A percentile compares a stretch with the other conserved stretches of the same genome.
Evolutionary conservation across 2,113 vertebrate species (phyloP).

Genomic region (Malurus alboscapulatus): DNA sequence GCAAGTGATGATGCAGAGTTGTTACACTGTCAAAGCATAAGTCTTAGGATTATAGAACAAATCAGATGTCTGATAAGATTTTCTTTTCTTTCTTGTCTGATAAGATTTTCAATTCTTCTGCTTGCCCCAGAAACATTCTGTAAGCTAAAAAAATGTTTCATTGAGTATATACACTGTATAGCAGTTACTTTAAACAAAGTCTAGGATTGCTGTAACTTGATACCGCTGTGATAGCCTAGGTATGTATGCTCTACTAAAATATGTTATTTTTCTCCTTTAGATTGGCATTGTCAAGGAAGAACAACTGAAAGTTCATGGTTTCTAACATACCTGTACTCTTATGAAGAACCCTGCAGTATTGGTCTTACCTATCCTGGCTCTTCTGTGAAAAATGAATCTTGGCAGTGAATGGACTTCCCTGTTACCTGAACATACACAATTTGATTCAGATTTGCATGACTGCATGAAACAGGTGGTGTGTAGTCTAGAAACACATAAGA

Average conservation of each 20-base stretch:
- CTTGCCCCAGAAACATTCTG: neutral
- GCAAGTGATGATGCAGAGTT: neutral
- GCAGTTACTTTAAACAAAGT: neutral
- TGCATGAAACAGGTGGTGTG: slow-evolving; percentile 60
- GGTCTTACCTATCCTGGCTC: slow-evolving; percentile 48
- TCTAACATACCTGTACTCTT: slow-evolving; percentile 69
- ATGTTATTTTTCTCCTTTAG: slow-evolving; percentile 59
- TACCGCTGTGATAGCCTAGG: neutral
- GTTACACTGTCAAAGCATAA: neutral
- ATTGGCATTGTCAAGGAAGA: slow-evolving; percentile 89
- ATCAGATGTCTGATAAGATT: neutral
- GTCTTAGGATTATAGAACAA: neutral
- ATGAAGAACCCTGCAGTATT: slow-evolving; percentile 62
- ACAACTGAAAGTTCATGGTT: slow-evolving; percentile 88
- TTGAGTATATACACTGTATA: neutral
- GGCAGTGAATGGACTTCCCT: slow-evolving; percentile 76
- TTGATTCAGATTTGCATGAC: slow-evolving; percentile 70
- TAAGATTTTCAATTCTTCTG: neutral
- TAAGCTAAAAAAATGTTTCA: neutral
- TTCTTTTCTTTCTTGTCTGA: neutral
- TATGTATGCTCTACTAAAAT: neutral
- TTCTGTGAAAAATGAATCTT: slow-evolving; percentile 73
- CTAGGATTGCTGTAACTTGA: neutral
- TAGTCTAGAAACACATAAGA: slow-evolving; percentile 76
- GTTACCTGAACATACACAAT: slow-evolving; percentile 57